Base-by-base conservation (phyloP, 2,797 vertebrate species). In the Artibeus lituratus region DNA sequence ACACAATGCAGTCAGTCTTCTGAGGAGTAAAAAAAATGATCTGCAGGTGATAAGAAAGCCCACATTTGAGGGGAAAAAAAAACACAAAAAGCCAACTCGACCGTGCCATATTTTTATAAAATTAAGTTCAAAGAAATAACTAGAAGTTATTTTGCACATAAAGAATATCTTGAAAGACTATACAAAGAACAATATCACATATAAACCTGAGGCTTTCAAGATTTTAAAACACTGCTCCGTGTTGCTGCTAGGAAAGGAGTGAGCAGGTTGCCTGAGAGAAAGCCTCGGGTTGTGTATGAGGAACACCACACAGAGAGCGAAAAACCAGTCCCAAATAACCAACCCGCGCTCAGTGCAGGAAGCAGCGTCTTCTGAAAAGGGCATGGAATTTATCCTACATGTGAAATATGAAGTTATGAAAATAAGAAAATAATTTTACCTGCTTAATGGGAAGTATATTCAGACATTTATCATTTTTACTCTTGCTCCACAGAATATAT, bases 371-470 rank as follows among this genome's bases (percentile, higher is more conserved):
- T 96, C 97, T 97, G 87, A 96, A 97, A 97, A 83, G 87, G 89
- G 55, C 35, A 44, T 2, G 88, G 96, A 94, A 94, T 97, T 96
- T 95, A 97, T 89, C 94, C 95, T 97, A 82, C 97, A 97, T 98
- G 97, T 98, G 97, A 97, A 98, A 97, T 91, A 82, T 77, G 94
- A 97, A 97, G 62, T 69, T 97, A 51, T 89, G 69, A 70, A 88
- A 96, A 97, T 88, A 97, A 69, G 73, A 97, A 97, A 95, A 80
- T 97, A 96, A 97, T 97, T 96, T 91, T 87, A 91, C 94, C 95
- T 97, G 59, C 44, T 94, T 96, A 95, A 95, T 90, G 72, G 94
- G 76, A 86, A 93, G 82, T 93, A 91, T 67, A 94, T 90, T 78
- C 90, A 9, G 55, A 76, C 2, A 5, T 94, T 95, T 94, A 93